Percentiles rank a stretch among this genome's conserved stretches.
These are phyloP conservation scores for Enteromius mattozi DNA, from an alignment of 2,797 vertebrate genomes.

Conservation along the genomic window DNA sequence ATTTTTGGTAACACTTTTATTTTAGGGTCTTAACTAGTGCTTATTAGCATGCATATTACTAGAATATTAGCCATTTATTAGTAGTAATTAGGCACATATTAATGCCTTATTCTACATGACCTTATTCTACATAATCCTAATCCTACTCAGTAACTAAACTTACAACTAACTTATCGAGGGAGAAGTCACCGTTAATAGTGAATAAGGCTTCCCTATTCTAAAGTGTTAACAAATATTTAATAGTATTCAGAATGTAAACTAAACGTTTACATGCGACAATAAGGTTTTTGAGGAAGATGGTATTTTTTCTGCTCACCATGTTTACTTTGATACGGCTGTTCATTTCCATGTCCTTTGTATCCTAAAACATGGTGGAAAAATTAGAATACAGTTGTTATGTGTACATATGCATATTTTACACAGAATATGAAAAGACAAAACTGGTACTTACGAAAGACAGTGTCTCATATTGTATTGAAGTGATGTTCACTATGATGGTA, in stretches of 20 bases:
- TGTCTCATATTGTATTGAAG: conserved; percentile 71
- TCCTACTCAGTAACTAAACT: too few relatives aligned
- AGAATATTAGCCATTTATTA: too few relatives aligned
- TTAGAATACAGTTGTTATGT: not conserved
- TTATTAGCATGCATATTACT: too few relatives aligned
- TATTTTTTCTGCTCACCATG: conserved; percentile 63
- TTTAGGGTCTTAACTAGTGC: too few relatives aligned
- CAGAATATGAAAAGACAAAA: not conserved
- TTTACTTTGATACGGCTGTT: conserved; percentile 61
- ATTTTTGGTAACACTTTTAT: too few relatives aligned
- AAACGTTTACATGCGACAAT: not conserved
- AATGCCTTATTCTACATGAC: too few relatives aligned
- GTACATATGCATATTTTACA: not conserved
- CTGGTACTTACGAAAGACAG: conserved; percentile 72
- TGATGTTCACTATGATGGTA: conserved; percentile 53
- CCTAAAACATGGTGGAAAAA: conserved; percentile 58
- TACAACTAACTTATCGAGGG: too few relatives aligned
- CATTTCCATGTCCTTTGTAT: conserved; percentile 71
- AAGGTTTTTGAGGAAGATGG: not conserved
- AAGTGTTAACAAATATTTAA: not conserved
- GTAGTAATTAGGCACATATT: too few relatives aligned
- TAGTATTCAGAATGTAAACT: not conserved
- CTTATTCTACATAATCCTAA: too few relatives aligned
- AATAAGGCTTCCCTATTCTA: too few relatives aligned
- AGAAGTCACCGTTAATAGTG: too few relatives aligned